Evolutionary conservation across 2,797 vertebrate species (phyloP), one percentile per base, ranked within the genome.

Genomic region (Sebastes taczanowskii): DNA sequence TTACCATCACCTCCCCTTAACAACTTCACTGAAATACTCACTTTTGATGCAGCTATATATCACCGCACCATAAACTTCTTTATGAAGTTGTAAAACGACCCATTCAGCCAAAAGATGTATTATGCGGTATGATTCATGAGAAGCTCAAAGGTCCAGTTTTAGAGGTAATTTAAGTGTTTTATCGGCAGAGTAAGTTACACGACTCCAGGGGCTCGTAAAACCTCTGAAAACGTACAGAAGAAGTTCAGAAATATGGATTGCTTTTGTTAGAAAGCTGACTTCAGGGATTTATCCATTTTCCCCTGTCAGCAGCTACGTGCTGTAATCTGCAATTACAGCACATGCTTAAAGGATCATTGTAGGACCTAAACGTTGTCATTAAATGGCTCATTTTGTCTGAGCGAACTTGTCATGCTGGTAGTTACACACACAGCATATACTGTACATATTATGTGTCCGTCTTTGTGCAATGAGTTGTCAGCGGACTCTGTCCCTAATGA

Each of bases 401-500:
- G 29, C 35, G 10, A 23, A 59, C 11, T 22, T 10, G 62, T 81
- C 38, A 62, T 52, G 27, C 20, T 27, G 22, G 27, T 80, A 30
- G 32, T 55, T 46, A 58, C 22, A 11, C 20, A 34, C 7, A 25
- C 9, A 53, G 7, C 6, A 14, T 20, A 27, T 38, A 35, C 34
- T 35, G 10, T 30, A 18, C 8, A 52, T 35, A 22, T 38, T 56
- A 53, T 18, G 38, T 74, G 53, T 34, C 11, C 8, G 1, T 80
- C 30, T 70, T 11, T 13, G 55, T 29, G 38, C 4, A 38, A 55
- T 91, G 81, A 89, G 80, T 90, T 92, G 84, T 92, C 83, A 73
- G 32, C 70, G 81, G 88, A 94, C 94, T 93, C 77, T 92, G 92
- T 77, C 86, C 91, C 74, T 71, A 46, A 61, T 20, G 30, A 74